Conservation (phyloP, 2,888 invertebrate genomes). For the Opisthograptis luteolata region DNA sequence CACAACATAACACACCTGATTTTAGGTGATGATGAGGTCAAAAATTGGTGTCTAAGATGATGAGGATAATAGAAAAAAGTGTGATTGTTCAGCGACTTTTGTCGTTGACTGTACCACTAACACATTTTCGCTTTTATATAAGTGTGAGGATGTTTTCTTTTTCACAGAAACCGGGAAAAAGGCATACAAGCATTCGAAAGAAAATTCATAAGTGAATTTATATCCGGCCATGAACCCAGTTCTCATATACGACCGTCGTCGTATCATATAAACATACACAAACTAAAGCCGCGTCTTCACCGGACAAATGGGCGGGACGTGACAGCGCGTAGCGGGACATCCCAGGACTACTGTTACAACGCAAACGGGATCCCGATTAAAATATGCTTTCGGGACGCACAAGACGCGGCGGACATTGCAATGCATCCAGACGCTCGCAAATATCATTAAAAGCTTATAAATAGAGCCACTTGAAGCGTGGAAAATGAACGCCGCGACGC, state of each 20-base stretch:
- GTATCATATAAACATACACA: constrained; percentile 19
- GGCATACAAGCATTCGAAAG: constrained; percentile 3
- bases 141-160: too few species aligned
- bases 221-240: constrained; percentile 20
- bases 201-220: constrained; percentile 29
- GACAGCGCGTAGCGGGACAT: constrained; percentile 25
- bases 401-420: constrained; percentile 41
- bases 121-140: too few species aligned
- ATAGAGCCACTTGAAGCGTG: constrained; percentile 32
- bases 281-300: constrained; percentile 17
- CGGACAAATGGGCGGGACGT: constrained; percentile 22
- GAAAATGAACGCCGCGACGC: constrained; percentile 8
- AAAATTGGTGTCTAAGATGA: too few species aligned
- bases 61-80: too few species aligned
- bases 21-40: too few species aligned
- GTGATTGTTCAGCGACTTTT: too few species aligned
- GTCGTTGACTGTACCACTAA: too few species aligned
- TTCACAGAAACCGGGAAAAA: constrained; percentile 2
- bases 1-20: too few species aligned
- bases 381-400: constrained; percentile 41
- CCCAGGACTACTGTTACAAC: not conserved
- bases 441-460: constrained; percentile 56
- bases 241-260: constrained; percentile 12
- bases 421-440: constrained; percentile 42
- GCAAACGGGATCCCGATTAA: constrained; percentile 8